phyloP scores from a whole-genome alignment of 2,888 invertebrate species.

The Agonum fuliginosum region DNA sequence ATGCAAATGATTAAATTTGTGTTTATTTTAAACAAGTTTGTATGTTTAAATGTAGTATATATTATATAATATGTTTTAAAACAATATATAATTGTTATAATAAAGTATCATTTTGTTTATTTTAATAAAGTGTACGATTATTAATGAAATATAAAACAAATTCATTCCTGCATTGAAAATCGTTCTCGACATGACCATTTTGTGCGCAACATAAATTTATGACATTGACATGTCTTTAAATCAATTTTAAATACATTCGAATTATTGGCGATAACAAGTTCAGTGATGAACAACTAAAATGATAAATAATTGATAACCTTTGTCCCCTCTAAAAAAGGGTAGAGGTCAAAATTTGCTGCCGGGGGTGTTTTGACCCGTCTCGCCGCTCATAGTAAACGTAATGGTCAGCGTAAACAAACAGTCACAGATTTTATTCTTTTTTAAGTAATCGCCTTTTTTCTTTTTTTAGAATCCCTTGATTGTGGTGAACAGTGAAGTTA shows the following conservation, averaged over 20 bases:
- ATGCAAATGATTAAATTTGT: neutral
- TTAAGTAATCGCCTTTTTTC: slow-evolving; percentile 26
- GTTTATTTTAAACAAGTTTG: slow-evolving; percentile 6
- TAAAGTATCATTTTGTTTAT: neutral
- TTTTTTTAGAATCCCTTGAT: slow-evolving; percentile 49
- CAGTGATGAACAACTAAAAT: slow-evolving; percentile 7
- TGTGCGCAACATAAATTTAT: slow-evolving; percentile 27
- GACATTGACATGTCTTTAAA: slow-evolving; percentile 52
- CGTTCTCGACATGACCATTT: slow-evolving; percentile 21
- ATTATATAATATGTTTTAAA: slow-evolving; percentile 13
- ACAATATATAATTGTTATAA: slow-evolving; percentile 7
- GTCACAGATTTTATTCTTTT: slow-evolving; percentile 8
- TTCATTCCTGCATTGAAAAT: no score
- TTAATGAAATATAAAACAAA: neutral
- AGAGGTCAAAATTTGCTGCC: slow-evolving; percentile 43
- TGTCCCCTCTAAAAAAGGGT: slow-evolving; percentile 13
- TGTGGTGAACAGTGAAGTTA: slow-evolving; percentile 41
- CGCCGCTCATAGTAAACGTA: slow-evolving; percentile 6
- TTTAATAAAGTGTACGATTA: slow-evolving; percentile 1
- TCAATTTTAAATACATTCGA: slow-evolving; percentile 32
- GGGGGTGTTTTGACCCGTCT: slow-evolving; percentile 44
- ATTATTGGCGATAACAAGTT: slow-evolving; percentile 14
- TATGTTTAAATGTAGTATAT: slow-evolving; percentile 15
- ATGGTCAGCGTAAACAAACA: slow-evolving; percentile 23
- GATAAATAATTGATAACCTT: slow-evolving; percentile 51